These are phyloP conservation scores for Noctua fimbriata DNA, from an alignment of 2,888 invertebrate species.

Conservation along the genomic window DNA sequence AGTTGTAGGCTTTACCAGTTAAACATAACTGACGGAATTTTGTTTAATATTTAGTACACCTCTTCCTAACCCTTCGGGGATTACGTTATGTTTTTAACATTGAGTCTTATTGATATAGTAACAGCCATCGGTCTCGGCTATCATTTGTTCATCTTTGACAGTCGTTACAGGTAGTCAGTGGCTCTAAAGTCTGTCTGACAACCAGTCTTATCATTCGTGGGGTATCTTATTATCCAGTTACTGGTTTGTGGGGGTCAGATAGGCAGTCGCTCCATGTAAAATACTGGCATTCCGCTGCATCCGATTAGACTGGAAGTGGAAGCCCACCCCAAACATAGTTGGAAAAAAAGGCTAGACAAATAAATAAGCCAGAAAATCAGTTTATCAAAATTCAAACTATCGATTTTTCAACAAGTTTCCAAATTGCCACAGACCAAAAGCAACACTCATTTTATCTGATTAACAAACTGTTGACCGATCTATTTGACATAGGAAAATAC, in stretches of 20 bases:
- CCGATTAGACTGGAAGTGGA: not conserved
- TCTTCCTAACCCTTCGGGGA: too few species aligned
- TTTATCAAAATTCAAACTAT: not conserved
- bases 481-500: not conserved
- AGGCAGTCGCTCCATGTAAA: not conserved
- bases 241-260: not conserved
- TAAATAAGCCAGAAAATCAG: not conserved
- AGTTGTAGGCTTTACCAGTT: too few species aligned
- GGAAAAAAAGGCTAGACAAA: not conserved
- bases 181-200: not conserved
- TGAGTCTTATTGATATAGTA: too few species aligned
- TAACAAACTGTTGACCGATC: not conserved
- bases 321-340: not conserved
- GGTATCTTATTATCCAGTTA: not conserved
- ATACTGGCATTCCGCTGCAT: not conserved
- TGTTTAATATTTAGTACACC: too few species aligned
- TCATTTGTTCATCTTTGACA: not conserved
- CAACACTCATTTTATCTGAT: constrained; percentile 36
- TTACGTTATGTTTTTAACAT: too few species aligned
- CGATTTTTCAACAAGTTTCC: not conserved
- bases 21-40: too few species aligned
- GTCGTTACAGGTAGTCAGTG: not conserved
- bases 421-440: not conserved
- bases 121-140: not conserved
- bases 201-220: not conserved